Evolutionary conservation across 2,113 vertebrate genomes (phyloP).

Genomic region (Plotosus lineatus): DNA sequence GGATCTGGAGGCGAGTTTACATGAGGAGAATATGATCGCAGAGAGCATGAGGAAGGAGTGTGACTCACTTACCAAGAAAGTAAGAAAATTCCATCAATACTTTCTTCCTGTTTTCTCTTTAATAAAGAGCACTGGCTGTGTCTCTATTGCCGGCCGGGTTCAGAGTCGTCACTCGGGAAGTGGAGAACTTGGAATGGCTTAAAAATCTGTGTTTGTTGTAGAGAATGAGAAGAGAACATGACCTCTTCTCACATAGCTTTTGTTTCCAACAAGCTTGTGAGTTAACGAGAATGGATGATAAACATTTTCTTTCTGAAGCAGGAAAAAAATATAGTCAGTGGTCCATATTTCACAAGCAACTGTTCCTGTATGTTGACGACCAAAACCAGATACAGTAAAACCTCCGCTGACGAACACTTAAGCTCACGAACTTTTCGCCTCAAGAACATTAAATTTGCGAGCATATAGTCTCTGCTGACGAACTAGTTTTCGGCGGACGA

Average conservation of each 20-base stretch:
- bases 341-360: too few species aligned
- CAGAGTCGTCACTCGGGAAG: too few species aligned
- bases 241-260: not conserved
- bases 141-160: not conserved
- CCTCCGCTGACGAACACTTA: too few species aligned
- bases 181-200: not conserved
- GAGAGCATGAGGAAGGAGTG: slow-evolving; percentile 79
- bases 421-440: too few species aligned
- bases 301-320: not conserved
- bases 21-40: slow-evolving; percentile 76
- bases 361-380: not conserved
- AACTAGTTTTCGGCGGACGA: too few species aligned
- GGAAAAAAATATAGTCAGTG: not conserved
- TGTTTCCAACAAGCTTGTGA: not conserved
- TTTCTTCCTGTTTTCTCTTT: not conserved
- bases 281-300: not conserved
- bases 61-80: slow-evolving; percentile 79
- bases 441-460: too few species aligned
- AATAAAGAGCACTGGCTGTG: not conserved
- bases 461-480: too few species aligned
- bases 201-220: not conserved
- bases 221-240: not conserved
- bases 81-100: slow-evolving; percentile 54
- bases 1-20: slow-evolving; percentile 79
- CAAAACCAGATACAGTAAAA: not conserved